Conservation (phyloP, 2,888 invertebrate genomes). For the Drosophila subquinaria region DNA sequence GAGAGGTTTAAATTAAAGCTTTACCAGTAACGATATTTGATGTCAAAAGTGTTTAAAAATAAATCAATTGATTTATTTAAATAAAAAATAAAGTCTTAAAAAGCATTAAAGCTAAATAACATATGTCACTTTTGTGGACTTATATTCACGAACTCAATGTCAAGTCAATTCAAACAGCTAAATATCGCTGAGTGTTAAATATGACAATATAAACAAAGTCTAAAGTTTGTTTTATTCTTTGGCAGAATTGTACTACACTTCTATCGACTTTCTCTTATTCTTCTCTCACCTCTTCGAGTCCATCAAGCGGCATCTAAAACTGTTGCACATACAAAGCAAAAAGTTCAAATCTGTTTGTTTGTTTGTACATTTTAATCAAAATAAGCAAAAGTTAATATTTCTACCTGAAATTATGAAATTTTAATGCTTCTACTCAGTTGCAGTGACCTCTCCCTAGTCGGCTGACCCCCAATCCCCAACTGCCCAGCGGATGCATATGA, state of each 20-base stretch:
- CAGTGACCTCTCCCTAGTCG: slow-evolving; percentile 16
- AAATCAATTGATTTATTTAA: too few relatives aligned
- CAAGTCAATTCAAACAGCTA: too few relatives aligned
- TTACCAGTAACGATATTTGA: too few relatives aligned
- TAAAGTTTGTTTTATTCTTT: neutral
- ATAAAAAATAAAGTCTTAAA: too few relatives aligned
- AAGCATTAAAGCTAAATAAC: too few relatives aligned
- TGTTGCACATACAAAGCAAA: neutral
- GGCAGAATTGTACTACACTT: neutral
- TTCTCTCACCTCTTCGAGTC: neutral
- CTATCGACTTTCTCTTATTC: neutral
- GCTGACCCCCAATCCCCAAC: slow-evolving; percentile 1
- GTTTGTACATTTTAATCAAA: slow-evolving; percentile 21
- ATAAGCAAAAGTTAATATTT: slow-evolving; percentile 37
- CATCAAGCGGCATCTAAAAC: neutral
- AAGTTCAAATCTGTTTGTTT: slow-evolving; percentile 11
- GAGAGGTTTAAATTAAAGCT: too few relatives aligned
- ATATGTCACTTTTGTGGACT: too few relatives aligned
- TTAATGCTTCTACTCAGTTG: slow-evolving; percentile 35
- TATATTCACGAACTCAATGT: too few relatives aligned
- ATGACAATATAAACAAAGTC: neutral
- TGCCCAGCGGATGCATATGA: slow-evolving; percentile 61
- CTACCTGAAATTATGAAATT: slow-evolving; percentile 30
- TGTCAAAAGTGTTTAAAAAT: too few relatives aligned
- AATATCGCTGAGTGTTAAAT: too few relatives aligned